Base-by-base conservation (phyloP, 2,113 vertebrate genomes). In the Oncorhynchus keta region DNA sequence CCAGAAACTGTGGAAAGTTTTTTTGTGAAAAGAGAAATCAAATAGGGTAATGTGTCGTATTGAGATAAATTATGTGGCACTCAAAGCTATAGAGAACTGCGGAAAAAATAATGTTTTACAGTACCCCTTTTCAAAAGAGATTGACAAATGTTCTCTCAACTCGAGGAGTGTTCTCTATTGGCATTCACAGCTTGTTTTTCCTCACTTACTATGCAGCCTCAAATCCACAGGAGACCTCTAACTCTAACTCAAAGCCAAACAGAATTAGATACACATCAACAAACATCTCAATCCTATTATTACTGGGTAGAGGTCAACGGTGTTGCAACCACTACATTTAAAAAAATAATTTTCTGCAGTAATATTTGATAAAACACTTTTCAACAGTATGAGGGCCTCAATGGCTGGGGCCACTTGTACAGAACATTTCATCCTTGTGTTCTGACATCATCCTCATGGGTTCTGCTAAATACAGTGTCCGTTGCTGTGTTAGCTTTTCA, bases 131-230 rank as follows among this genome's bases (percentile, higher is more conserved):
- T 16, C 51, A 55, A 22, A 62, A 22, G 59, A 62, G 7, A 9
- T 62, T 62, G 20, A 62, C 59, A 24, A 18, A 16, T 62, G 22
- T 22, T 24, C 20, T 24, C 59, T 62, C 11, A 62, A 18, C 55
- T 57, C 55, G 16, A 57, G 55, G 55, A 57, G 16, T 5, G 14
- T 57, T 14, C 18, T 57, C 14, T 57, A 57, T 7, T 57, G 20
- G 55, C 6, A 57, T 57, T 62, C n/a, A 24, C n/a, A 62, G 18
- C 59, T 62, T 62, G 59, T 62, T 62, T 22, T 62, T 22, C 18
- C 18, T 22, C 18, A 20, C 39, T 66, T 14, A 61, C 74, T 84
- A 74, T 79, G 68, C 32, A 73, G 62, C 78, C 16, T 55, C 13
- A 55, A 55, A 14, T 55, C 48, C 48, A 68, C 69, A 74, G 65